Base-by-base conservation (phyloP, 2,113 vertebrate genomes). In the Sinocyclocheilus rhinocerous region DNA sequence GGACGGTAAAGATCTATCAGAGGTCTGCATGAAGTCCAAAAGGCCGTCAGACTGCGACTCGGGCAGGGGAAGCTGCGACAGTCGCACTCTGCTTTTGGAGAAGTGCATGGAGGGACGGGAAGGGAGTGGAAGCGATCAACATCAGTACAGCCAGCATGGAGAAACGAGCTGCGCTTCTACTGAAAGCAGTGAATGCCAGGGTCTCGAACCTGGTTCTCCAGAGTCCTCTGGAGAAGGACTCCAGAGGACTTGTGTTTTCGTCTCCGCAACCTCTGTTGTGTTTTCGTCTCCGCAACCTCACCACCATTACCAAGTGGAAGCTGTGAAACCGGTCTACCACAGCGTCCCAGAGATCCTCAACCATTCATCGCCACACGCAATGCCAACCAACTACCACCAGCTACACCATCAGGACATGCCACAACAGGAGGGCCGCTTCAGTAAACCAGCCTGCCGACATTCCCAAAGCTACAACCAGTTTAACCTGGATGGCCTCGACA, bases 31-130 rank as follows among this genome's bases (percentile, higher is more conserved):
- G 39, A 97, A 95, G 90, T 90, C 82, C 15, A 90, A 92, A 63
- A 91, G 89, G 85, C 92, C 96, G 20, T 96, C 88, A 0, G 97
- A 97, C 91, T 96, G 81, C 4, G 97, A 99, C 89, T 98, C 97
- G 0, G 97, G 97, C 45, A 93, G 95, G 11, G 97, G 97, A 72
- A 98, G 97, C 90, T 98, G 95, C 11, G 96, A 99, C 80, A 99
- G 97, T 83, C 96, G 94, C 90, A 97, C 96, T 3, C 93, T 97
- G 83, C 92, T 97, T 77, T 92, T 94, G 73, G 96, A 97, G 86
- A 97, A 96, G 88, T 91, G 92, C 87, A 93, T 92, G 3, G 93
- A 92, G 5, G 45, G 92, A 20, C 92, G 83, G 26, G 85, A 92
- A 84, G 90, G 70, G 80, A 90, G 84, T 7, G 61, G 67, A 80